Conservation (phyloP, 2,113 vertebrate genomes). For the Apodemus sylvaticus region DNA sequence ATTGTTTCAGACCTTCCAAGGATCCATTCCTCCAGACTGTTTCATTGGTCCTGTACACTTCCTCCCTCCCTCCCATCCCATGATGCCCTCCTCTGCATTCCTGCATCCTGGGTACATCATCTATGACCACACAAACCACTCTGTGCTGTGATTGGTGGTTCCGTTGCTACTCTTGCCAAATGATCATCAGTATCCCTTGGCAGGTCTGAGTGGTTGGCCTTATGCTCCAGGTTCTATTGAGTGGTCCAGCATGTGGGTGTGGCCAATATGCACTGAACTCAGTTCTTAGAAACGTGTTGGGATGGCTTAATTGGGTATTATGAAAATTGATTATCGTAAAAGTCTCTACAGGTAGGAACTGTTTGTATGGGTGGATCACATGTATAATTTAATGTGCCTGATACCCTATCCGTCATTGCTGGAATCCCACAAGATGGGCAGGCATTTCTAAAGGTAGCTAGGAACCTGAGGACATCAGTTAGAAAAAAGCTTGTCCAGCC, state of each 20-base stretch:
- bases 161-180: background rate
- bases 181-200: background rate
- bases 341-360: background rate
- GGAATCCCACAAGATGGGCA: background rate
- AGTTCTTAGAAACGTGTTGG: background rate
- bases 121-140: background rate
- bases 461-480: background rate
- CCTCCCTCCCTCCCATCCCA: no score
- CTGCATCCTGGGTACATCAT: rapidly evolving
- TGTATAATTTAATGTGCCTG: background rate
- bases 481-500: background rate
- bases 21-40: background rate
- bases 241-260: rapidly evolving
- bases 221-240: background rate
- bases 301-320: background rate
- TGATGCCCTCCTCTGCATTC: background rate
- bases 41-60: background rate
- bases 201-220: background rate
- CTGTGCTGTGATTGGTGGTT: background rate
- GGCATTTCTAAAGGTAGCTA: background rate
- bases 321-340: background rate
- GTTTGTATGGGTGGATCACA: background rate
- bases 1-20: background rate
- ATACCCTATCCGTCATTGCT: background rate
- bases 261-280: background rate